A percentile compares a stretch with the other conserved stretches of the same genome.
These are phyloP conservation scores for Delphinus delphis DNA, from an alignment of 2,113 vertebrate genomes.

Conservation along the genomic window DNA sequence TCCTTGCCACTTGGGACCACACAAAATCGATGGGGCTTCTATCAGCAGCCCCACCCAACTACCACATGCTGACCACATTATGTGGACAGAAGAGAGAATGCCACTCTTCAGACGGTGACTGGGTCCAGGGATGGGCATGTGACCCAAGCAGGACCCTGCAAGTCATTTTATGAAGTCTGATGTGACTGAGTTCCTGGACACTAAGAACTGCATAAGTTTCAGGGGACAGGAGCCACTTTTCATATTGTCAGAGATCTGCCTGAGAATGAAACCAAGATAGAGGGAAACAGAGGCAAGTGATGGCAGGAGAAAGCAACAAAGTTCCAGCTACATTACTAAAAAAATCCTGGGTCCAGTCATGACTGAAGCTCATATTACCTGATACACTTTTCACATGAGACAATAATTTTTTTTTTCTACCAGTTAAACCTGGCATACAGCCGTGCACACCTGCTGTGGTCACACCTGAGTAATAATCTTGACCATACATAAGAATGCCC, in stretches of 20 bases:
- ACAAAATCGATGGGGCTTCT: rapidly evolving
- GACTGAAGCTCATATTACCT: not conserved
- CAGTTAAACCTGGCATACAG: not conserved
- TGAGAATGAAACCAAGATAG: not conserved
- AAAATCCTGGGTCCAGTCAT: not conserved
- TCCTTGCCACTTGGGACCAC: not conserved
- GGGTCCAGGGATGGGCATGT: not conserved
- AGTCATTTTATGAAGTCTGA: not conserved
- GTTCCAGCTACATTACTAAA: rapidly evolving
- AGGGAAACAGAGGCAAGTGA: not conserved
- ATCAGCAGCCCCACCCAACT: not conserved
- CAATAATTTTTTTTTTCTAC: not conserved
- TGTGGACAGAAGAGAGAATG: not conserved
- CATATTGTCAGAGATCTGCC: not conserved
- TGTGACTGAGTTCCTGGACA: not conserved
- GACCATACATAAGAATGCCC: not conserved
- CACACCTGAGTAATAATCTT: not conserved
- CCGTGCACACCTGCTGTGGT: rapidly evolving
- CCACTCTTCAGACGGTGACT: too few relatives aligned
- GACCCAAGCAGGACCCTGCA: not conserved
- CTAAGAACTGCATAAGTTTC: not conserved
- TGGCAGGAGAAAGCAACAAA: not conserved
- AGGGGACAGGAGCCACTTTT: not conserved
- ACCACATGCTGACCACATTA: too few relatives aligned
- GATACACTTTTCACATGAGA: not conserved